Evolutionary conservation across 1,140 invertebrate genomes (phyloP), one percentile per base, ranked within the genome.

Genomic region (Aphelenchoides fujianensis): DNA sequence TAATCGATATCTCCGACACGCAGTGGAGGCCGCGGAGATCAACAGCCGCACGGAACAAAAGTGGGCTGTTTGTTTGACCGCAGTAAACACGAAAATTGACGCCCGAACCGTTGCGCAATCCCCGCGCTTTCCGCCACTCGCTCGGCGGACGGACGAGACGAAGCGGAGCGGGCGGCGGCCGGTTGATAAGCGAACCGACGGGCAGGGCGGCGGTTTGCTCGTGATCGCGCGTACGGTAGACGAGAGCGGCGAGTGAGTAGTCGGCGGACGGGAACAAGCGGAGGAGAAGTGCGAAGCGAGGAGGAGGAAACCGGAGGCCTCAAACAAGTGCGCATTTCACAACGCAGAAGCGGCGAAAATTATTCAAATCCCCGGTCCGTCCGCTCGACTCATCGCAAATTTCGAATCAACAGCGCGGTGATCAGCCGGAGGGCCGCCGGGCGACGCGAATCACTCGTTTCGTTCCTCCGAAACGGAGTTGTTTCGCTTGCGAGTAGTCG

Each of bases 281-380:
- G n/a, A n/a, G n/a, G n/a, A n/a, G n/a, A n/a, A n/a, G n/a, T n/a
- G n/a, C n/a, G n/a, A n/a, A n/a, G n/a, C n/a, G n/a, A n/a, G n/a
- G 41, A 48, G 12, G 12, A 48, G 12, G 41, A 48, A 48, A 48
- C 12, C 23, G 41, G 41, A 23, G 41, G 23, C 12, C n/a, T n/a
- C 41, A 48, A 48, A 48, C 41, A 48, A 48, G 41, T 48, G 41
- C 41, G 41, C 12, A 48, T 48, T 48, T 48, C 23, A 23, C 12
- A 48, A 48, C 23, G 23, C 12, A 48, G 41, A 48, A 12, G 23
- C 41, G 41, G n/a, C n/a, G 12, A 48, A 48, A 48, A 61, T 61
- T 61, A 61, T 61, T 27, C 2, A 61, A 61, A 61, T 61, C 59
- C 59, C n/a, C 59, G 59, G 36, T n/a, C n/a, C 19, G 27, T 53